Base-by-base conservation (phyloP, 2,888 invertebrate genomes). In the Synanthedon tipuliformis region DNA sequence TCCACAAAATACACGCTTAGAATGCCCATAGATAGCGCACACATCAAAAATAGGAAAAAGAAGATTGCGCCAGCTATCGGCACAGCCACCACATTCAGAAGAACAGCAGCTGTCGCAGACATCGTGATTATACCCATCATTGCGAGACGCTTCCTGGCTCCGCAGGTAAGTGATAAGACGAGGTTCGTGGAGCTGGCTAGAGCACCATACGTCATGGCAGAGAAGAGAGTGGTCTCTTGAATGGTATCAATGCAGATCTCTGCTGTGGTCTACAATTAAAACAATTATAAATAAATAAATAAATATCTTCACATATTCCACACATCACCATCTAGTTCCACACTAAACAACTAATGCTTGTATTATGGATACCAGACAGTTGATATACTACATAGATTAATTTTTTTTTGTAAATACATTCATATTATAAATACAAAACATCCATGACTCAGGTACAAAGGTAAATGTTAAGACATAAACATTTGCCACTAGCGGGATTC, bases 1-100 rank as follows among this genome's bases (percentile, higher is more conserved):
- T 88, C 87, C 50, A 88, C 87, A 51, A 85, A 87, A 55, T 86
- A 87, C 0, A 88, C 87, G 52, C 86, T 85, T 45, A 88, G 59
- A 1, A 88, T 71, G 0, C 88, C 88, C 83, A 87, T 87, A 0
- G 79, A 73, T 1, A 87, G 71, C 0, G 86, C 87, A 52, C 79
- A 78, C 55, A 85, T 68, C 7, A 86, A 63, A 59, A 88, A 87
- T 59, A 87, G 70, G 71, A 86, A 84, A 67, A 87, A 84, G 64
- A 87, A 83, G 10, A 84, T 70, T 12, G 81, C 85, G 0, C 86
- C 84, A 52, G 86, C 83, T 0, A 86, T 62, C 0, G 87, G 86
- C 7, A 74, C 68, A 0, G 69, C 54, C 3, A 87, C 72, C 45
- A 83, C 57, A 55, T 86, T 84, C 12, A 87, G 60, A 2, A 85